Evolutionary conservation across 1,140 invertebrate species (phyloP), one percentile per base, ranked within the genome.

Genomic region (Aphelinus atriplicis): DNA sequence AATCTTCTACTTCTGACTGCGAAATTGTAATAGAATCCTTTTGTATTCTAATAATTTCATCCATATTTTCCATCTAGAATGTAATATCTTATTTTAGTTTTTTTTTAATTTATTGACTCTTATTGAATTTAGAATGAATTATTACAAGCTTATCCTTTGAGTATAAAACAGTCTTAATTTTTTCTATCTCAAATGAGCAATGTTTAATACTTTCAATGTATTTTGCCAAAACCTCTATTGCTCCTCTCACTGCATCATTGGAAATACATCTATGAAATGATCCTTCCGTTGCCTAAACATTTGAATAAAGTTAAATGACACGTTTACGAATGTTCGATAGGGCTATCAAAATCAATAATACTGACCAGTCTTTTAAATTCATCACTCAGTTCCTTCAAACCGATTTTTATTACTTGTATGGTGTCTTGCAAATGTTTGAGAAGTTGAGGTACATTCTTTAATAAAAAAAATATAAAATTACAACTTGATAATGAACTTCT

Each of bases 61-160:
- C 81, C 73, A 83, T 84, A 77, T 88, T 81, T 78, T 84, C 80
- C 45, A 87, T 76, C 86, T 88, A 60, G 48, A 81, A 80, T 26
- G 67, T 45, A n/a, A 73, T 47, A 43, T 26, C 26, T 26, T 26
- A 26, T 26, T 26, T 26, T 26, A 26, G 26, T 26, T 26, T 26
- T 26, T 26, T 26, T 26, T 26, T 26, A 26, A 26, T 26, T 26
- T 26, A 26, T 26, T 26, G 26, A 26, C 26, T 26, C 26, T 26
- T 26, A 26, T 26, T 26, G 26, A 26, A 26, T 26, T 70, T 55
- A 63, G 77, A 56, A 63, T 70, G 47, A 74, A 77, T 62, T 56
- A 70, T 84, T 78, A 88, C 87, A 10, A 87, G 80, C 81, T 86
- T 85, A 58, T 87, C 82, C 64, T 88, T 87, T 6, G 84, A 85